These are phyloP conservation scores for Ptyas mucosa DNA, from an alignment of 2,113 vertebrate species.

Conservation along the genomic window DNA sequence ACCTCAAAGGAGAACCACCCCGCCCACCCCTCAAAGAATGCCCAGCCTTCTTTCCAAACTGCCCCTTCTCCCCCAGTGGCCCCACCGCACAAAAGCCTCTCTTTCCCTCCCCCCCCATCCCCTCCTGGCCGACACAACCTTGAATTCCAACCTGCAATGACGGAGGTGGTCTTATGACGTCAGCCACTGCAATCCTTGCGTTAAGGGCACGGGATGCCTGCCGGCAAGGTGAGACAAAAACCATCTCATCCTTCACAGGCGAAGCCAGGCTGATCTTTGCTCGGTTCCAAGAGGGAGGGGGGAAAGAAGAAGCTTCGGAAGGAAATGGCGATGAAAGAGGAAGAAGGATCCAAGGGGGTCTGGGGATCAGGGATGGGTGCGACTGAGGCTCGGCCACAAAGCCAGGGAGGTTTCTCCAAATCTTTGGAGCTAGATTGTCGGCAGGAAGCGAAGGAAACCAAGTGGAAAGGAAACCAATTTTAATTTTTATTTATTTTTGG, in stretches of 20 bases:
- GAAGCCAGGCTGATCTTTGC: not conserved
- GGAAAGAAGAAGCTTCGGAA: not conserved
- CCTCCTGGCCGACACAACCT: conserved; percentile 10
- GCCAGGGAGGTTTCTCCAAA: not conserved
- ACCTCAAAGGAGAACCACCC: not conserved
- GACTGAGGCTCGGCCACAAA: too few species aligned
- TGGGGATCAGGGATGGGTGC: too few species aligned
- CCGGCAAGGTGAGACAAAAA: conserved; percentile 39
- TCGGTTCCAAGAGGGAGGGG: not conserved
- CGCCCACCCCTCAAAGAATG: not conserved
- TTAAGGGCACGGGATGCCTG: conserved; percentile 27
- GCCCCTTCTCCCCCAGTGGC: too few species aligned
- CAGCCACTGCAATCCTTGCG: conserved; percentile 31
- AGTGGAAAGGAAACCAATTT: not conserved
- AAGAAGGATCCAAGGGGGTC: too few species aligned
- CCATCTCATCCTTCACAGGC: not conserved
- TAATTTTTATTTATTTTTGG: not conserved
- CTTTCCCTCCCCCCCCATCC: not conserved
- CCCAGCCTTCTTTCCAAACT: not conserved
- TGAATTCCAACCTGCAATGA: conserved; percentile 36
- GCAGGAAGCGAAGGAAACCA: not conserved
- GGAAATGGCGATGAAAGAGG: not conserved
- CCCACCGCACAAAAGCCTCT: not conserved
- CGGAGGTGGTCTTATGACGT: not conserved
- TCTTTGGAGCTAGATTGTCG: not conserved